Evolutionary conservation across 2,113 vertebrate species (phyloP), one percentile per base, ranked within the genome.

Genomic region (Petrocephalus zakoni): DNA sequence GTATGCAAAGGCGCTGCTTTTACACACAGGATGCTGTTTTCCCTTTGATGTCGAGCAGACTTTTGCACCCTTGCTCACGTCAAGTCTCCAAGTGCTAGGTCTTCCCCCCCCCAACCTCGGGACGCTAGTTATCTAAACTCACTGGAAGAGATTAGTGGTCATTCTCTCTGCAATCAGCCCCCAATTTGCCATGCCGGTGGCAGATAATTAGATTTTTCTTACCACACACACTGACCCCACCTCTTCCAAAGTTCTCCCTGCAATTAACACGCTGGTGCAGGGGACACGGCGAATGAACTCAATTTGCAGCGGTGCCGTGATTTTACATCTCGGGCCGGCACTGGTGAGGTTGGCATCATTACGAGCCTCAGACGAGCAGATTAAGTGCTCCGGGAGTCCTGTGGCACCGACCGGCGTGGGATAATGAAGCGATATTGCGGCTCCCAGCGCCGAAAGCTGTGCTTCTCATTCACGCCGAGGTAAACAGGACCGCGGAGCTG

Each of bases 121-220:
- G 89, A 89, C 52, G 72, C 34, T 52, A 61, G 72, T 46, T 78
- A 89, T 82, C 84, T 89, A 25, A 64, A 61, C 56, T 52, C 42
- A 87, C 86, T 64, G 85, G 87, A 88, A 92, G 88, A 92, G 90
- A 92, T 92, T 89, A 92, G 88, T 90, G 89, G 88, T 88, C 55
- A 89, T 88, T 89, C 89, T 86, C 81, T n/a, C 49, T 88, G 89
- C 90, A 92, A 92, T 89, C 89, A 88, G 51, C 89, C 92, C 91
- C 83, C 86, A 90, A 87, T 93, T 92, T 91, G 90, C 90, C 81
- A 83, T 88, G 83, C 88, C 88, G 91, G 82, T 92, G 92, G 93
- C 72, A 88, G 87, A 86, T 92, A 92, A 94, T 95, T 94, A 91
- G 90, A 93, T 93, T 93, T 91, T 87, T 88, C 91, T 91, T 91